Percentiles rank a stretch among this genome's conserved stretches.
Conservation (phyloP, 2,888 invertebrate genomes). For the Drosophila greeni region DNA sequence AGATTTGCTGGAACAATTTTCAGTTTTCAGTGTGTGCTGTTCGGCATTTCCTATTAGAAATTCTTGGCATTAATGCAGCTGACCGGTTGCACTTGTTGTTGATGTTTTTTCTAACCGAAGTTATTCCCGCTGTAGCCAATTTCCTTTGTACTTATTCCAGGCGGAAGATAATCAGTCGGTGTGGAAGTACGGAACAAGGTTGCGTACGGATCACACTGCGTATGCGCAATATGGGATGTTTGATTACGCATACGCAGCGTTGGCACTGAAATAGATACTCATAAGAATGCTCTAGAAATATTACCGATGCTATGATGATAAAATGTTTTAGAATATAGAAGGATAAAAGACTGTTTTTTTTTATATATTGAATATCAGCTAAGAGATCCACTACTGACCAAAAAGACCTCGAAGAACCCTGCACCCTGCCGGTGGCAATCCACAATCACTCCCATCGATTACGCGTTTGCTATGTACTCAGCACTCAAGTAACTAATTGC, state of each 20-base stretch:
- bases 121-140: constrained; percentile 39
- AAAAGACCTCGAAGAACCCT: constrained; percentile 25
- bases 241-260: constrained; percentile 52
- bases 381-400: too few species aligned
- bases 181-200: constrained; percentile 36
- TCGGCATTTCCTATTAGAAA: constrained; percentile 58
- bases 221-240: constrained; percentile 49
- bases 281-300: not conserved
- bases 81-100: constrained; percentile 41
- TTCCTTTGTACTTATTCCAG: constrained; percentile 48
- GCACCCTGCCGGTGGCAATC: constrained; percentile 6
- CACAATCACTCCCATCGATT: constrained; percentile 30
- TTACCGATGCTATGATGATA: not conserved
- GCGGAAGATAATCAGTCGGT: constrained; percentile 53
- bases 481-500: constrained; percentile 38
- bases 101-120: constrained; percentile 27
- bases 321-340: too few species aligned
- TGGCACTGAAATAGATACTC: constrained; percentile 9
- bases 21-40: constrained; percentile 19
- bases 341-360: too few species aligned
- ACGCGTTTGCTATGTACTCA: constrained; percentile 41
- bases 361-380: too few species aligned
- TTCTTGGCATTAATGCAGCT: constrained; percentile 55
- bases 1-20: constrained; percentile 39
- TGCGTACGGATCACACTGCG: constrained; percentile 37